phyloP scores from a whole-genome alignment of 1,140 invertebrate species.

The Arctopsyche grandis region DNA sequence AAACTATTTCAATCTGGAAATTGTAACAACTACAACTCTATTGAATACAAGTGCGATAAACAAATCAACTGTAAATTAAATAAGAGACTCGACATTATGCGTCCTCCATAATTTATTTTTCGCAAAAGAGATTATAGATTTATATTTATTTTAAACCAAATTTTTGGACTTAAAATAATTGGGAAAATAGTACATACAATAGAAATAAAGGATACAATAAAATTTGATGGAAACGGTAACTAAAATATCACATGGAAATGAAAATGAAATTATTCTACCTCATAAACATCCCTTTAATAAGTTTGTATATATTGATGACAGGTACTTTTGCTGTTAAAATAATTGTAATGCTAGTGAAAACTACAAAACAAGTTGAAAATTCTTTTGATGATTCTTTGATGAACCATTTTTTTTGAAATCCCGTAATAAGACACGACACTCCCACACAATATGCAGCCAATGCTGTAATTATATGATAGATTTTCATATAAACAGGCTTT shows the following conservation, averaged over 20 bases:
- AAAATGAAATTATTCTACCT: background rate
- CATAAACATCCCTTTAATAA: conserved; percentile 22
- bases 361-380: conserved; percentile 37
- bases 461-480: conserved; percentile 44
- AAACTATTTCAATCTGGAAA: too few species aligned
- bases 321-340: conserved; percentile 45
- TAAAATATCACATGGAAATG: background rate
- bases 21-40: too few species aligned
- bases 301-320: conserved; percentile 35
- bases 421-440: conserved; percentile 33
- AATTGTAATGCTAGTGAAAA: conserved; percentile 43
- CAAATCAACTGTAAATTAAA: too few species aligned
- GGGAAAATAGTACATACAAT: too few species aligned
- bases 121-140: too few species aligned
- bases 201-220: too few species aligned
- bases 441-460: conserved; percentile 37
- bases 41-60: too few species aligned
- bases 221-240: background rate
- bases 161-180: too few species aligned
- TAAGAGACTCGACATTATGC: background rate
- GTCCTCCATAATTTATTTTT: background rate
- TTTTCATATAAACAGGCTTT: conserved; percentile 39
- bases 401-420: conserved; percentile 48
- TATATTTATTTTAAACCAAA: too few species aligned
- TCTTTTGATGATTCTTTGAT: conserved; percentile 23